phyloP scores from a whole-genome alignment of 2,113 vertebrate species.

The Calcarius ornatus region DNA sequence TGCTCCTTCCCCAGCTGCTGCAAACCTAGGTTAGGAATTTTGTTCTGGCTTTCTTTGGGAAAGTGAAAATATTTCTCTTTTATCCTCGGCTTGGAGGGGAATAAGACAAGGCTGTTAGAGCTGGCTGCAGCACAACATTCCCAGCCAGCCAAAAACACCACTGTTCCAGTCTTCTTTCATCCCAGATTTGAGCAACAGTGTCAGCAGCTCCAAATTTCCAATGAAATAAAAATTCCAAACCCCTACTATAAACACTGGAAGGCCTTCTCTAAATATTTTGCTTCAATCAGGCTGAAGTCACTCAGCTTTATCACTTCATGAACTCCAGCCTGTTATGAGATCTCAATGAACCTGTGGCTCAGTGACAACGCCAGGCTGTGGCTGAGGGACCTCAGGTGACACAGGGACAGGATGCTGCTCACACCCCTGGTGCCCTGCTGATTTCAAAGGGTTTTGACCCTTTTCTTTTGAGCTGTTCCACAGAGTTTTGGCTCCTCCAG shows the following conservation, averaged over 20 bases:
- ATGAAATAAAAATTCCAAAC: slow-evolving; percentile 54
- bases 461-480: not conserved
- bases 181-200: slow-evolving; percentile 43
- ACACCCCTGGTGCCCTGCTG: not conserved
- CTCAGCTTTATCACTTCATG: not conserved
- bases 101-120: slow-evolving; percentile 45
- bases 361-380: not conserved
- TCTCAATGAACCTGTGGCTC: not conserved
- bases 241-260: slow-evolving; percentile 50
- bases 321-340: not conserved
- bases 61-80: slow-evolving; percentile 27
- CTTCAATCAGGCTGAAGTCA: not conserved
- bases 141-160: slow-evolving; percentile 45
- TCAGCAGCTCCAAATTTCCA: slow-evolving; percentile 55
- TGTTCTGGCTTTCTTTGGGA: not conserved
- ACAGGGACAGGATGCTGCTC: accelerated
- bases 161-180: slow-evolving; percentile 42
- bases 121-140: slow-evolving; percentile 35
- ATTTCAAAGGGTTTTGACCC: not conserved
- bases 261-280: slow-evolving; percentile 60
- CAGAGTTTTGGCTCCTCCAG: not conserved
- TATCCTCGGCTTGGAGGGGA: slow-evolving; percentile 39
- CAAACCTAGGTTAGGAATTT: not conserved
- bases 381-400: not conserved
- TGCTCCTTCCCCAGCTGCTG: not conserved